Conservation (phyloP, 2,888 invertebrate species). For the Conomelus anceps region DNA sequence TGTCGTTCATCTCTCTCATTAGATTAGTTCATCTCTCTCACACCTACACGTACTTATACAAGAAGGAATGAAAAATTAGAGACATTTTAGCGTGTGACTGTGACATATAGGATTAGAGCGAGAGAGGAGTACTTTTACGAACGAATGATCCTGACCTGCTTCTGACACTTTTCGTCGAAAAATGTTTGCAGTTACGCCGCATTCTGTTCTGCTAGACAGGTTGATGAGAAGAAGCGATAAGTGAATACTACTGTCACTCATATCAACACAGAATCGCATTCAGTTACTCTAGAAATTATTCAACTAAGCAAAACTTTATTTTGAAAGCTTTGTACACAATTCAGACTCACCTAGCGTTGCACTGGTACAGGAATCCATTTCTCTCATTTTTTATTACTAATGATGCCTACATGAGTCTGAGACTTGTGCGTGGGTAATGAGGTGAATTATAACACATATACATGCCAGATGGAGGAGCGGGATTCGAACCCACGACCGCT, state of each 20-base stretch:
- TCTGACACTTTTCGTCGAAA: background rate
- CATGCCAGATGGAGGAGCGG: too few species aligned
- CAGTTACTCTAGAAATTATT: background rate
- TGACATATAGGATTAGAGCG: background rate
- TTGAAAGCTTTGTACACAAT: background rate
- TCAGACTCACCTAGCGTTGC: background rate
- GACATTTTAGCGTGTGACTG: background rate
- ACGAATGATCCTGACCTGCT: background rate
- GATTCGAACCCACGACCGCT: too few species aligned
- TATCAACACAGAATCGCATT: background rate
- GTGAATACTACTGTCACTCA: background rate
- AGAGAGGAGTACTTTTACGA: background rate
- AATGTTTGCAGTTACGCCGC: background rate
- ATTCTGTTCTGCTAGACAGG: background rate
- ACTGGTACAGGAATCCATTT: background rate
- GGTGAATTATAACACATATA: too few species aligned
- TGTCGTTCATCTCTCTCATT: background rate
- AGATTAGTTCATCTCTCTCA: too few species aligned
- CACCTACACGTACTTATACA: background rate
- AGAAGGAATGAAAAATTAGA: background rate
- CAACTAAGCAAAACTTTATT: background rate
- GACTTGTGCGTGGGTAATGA: too few species aligned
- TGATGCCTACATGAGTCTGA: too few species aligned
- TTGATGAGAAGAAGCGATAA: background rate
- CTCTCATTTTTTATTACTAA: background rate